phyloP scores from a whole-genome alignment of 2,888 invertebrate genomes.

The Melanchra persicariae region DNA sequence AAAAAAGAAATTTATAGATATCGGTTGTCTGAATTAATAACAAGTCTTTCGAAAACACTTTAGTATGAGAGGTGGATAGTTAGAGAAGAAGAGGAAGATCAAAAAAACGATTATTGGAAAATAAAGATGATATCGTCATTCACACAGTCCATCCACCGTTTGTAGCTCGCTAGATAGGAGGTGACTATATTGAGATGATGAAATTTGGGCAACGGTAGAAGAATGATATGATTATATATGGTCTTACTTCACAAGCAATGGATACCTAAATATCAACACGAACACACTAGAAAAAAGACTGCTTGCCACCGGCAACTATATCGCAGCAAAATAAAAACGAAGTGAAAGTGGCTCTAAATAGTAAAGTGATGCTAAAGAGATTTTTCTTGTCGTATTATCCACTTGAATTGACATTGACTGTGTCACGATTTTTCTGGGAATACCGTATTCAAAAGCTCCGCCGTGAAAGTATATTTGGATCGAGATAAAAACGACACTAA shows the following conservation, averaged over 20 bases:
- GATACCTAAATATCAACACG: too few species aligned
- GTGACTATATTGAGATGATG: not conserved
- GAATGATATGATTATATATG: too few species aligned
- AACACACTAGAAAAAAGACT: too few species aligned
- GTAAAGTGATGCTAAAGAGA: conserved; percentile 7
- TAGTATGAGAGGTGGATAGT: not conserved
- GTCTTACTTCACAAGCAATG: too few species aligned
- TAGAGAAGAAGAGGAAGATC: too few species aligned
- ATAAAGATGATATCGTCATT: not conserved
- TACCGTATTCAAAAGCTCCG: conserved; percentile 5
- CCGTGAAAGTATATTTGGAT: conserved; percentile 14
- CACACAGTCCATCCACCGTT: not conserved
- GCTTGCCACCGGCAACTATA: not conserved
- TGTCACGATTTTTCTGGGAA: conserved; percentile 10
- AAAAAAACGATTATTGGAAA: too few species aligned
- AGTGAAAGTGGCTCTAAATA: not conserved
- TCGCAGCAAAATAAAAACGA: not conserved
- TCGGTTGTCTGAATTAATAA: too few species aligned
- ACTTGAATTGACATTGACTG: conserved; percentile 18
- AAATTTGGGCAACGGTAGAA: not conserved
- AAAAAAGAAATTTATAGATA: not conserved
- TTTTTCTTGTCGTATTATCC: conserved; percentile 9
- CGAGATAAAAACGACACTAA: conserved; percentile 33
- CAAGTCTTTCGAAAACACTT: too few species aligned
- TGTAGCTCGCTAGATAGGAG: not conserved